A percentile compares a stretch with the other conserved stretches of the same genome.
Conservation (phyloP, 2,797 vertebrate genomes). For the Spea hammondii region DNA sequence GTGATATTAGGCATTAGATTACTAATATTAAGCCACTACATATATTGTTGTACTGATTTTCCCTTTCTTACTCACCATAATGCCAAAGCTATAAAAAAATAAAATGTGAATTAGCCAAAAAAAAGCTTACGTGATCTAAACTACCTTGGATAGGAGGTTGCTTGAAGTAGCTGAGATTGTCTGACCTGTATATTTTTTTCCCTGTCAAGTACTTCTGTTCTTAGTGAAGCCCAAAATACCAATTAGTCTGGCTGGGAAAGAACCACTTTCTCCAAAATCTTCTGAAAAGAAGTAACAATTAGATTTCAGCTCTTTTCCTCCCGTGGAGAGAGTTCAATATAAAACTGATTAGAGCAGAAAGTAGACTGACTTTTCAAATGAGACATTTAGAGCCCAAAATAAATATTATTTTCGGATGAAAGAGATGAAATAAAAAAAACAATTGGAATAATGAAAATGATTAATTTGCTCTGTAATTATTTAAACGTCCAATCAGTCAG, state of each 20-base stretch:
- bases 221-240: slow-evolving; percentile 19
- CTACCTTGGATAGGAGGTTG: background rate
- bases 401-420: background rate
- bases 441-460: background rate
- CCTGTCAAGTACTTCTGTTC: slow-evolving; percentile 14
- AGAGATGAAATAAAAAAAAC: background rate
- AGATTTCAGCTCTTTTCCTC: slow-evolving; percentile 35
- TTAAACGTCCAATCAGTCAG: slow-evolving; percentile 1
- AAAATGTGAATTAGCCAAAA: background rate
- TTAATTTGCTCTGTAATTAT: slow-evolving; percentile 12
- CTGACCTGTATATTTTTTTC: slow-evolving; percentile 21
- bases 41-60: too few relatives aligned
- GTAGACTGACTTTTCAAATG: slow-evolving; percentile 30
- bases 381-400: slow-evolving; percentile 7
- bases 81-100: background rate
- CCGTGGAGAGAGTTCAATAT: slow-evolving; percentile 11
- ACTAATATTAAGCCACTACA: too few relatives aligned
- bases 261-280: background rate
- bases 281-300: slow-evolving; percentile 37
- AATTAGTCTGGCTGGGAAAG: slow-evolving; percentile 30
- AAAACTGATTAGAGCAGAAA: slow-evolving; percentile 14
- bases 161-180: background rate
- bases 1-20: too few relatives aligned
- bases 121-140: slow-evolving; percentile 11
- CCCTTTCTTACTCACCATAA: too few relatives aligned